Evolutionary conservation across 2,888 invertebrate species (phyloP).

Genomic region (Glyphotaelius pellucidus): DNA sequence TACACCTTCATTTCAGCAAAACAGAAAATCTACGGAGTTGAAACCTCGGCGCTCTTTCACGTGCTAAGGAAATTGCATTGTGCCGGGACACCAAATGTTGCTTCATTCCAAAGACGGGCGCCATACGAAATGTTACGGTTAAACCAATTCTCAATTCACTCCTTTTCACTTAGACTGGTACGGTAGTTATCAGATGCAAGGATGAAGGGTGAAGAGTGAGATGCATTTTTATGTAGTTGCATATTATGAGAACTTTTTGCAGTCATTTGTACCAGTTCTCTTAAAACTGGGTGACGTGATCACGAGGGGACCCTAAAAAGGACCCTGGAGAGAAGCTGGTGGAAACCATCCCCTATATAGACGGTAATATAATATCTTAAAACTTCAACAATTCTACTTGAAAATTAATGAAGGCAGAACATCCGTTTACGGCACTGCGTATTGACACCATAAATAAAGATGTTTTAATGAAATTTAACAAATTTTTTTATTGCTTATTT

Average conservation of each 20-base stretch:
- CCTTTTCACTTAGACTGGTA: neutral
- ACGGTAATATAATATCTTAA: too few relatives aligned
- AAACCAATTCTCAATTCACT: neutral
- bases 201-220: neutral
- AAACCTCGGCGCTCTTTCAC: neutral
- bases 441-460: too few relatives aligned
- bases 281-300: neutral
- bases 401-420: too few relatives aligned
- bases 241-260: neutral
- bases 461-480: too few relatives aligned
- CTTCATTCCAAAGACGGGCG: neutral
- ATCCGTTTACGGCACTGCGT: too few relatives aligned
- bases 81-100: neutral
- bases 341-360: too few relatives aligned
- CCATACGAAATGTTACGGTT: neutral
- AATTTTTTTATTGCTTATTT: too few relatives aligned
- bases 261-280: neutral
- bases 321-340: too few relatives aligned
- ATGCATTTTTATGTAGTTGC: neutral
- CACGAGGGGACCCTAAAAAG: neutral
- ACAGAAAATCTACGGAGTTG: neutral
- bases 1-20: constrained; percentile 18
- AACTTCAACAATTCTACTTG: too few relatives aligned
- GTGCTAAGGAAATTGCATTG: constrained; percentile 3
- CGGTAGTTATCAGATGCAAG: neutral